Conservation (phyloP, 2,797 vertebrate genomes). For the Alfaro cultratus region DNA sequence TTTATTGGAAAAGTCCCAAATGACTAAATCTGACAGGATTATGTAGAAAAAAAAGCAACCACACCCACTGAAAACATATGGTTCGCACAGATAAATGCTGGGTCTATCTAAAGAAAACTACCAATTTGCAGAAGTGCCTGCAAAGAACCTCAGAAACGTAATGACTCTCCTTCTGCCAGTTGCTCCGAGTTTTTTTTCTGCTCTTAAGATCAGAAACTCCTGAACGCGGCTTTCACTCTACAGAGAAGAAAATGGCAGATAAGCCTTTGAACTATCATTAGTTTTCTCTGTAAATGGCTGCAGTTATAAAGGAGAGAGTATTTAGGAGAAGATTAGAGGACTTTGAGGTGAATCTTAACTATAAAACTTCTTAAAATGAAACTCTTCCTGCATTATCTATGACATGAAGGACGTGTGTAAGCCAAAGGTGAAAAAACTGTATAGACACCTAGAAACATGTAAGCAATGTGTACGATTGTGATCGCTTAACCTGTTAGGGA, state of each 20-base stretch:
- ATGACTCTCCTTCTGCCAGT: not conserved
- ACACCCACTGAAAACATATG: not conserved
- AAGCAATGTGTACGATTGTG: not conserved
- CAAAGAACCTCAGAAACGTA: not conserved
- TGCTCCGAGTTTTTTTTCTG: not conserved
- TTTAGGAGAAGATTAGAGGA: not conserved
- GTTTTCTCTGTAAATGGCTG: not conserved
- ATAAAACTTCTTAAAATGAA: not conserved
- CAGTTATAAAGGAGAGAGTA: not conserved
- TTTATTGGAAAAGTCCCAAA: not conserved
- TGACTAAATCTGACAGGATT: not conserved
- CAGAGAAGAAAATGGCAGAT: not conserved
- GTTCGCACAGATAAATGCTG: not conserved
- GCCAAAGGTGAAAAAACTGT: not conserved
- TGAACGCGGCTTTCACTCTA: not conserved
- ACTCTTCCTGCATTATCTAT: not conserved
- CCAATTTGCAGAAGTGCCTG: not conserved
- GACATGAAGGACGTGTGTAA: not conserved
- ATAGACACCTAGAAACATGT: not conserved
- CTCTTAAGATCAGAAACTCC: not conserved
- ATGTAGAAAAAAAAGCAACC: not conserved
- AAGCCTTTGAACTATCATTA: not conserved
- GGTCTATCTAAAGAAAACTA: not conserved
- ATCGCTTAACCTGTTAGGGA: not conserved
- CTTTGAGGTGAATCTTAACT: not conserved